These are phyloP conservation scores for Arrhopalites spinosus DNA, from an alignment of 2,888 invertebrate genomes.

Conservation along the genomic window DNA sequence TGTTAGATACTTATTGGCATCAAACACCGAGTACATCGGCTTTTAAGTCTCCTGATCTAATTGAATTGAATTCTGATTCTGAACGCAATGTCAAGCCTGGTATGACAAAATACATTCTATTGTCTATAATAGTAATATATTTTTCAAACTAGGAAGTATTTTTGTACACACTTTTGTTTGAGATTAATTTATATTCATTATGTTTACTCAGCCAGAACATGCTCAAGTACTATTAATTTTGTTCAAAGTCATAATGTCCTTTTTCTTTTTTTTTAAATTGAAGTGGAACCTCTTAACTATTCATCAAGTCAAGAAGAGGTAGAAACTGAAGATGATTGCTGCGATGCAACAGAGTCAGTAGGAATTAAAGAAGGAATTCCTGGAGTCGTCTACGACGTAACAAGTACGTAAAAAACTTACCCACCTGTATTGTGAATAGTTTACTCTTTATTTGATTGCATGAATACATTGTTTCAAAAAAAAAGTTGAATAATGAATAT, in stretches of 20 bases:
- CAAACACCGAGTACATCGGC: conserved; percentile 50
- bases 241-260: no score
- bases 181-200: no score
- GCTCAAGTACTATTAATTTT: no score
- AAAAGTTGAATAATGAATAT: no score
- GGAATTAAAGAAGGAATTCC: conserved; percentile 52
- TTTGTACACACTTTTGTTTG: no score
- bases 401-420: no score
- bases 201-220: no score
- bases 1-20: conserved; percentile 54
- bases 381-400: conserved; percentile 53
- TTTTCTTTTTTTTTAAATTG: no score
- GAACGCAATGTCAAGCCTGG: conserved; percentile 53
- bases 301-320: conserved; percentile 56
- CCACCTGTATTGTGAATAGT: no score
- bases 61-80: conserved; percentile 55
- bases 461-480: no score
- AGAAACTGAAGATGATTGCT: conserved; percentile 55
- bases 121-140: conserved; percentile 1
- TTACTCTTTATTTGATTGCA: no score
- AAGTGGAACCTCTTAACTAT: conserved; percentile 53
- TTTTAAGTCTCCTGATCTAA: conserved; percentile 52
- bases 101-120: conserved; percentile 18
- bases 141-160: no score
- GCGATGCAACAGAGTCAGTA: conserved; percentile 49